Conservation (phyloP, 2,888 invertebrate species). For the Synanthedon vespiformis region DNA sequence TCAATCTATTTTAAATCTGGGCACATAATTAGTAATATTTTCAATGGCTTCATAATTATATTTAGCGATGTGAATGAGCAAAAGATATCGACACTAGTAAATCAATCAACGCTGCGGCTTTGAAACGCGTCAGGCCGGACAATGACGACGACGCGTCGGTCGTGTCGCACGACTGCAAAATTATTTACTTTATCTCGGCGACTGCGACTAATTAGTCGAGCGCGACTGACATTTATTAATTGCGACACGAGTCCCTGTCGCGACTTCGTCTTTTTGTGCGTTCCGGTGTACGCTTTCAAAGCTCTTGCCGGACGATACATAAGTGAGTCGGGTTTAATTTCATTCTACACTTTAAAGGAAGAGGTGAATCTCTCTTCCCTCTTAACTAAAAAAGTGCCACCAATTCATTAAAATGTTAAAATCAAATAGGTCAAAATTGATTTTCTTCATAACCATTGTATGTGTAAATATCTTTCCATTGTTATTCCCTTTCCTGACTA, state of each 20-base stretch:
- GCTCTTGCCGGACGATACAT: slow-evolving; percentile 9
- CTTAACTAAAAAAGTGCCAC: not conserved
- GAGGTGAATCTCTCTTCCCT: slow-evolving; percentile 13
- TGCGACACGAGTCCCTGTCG: slow-evolving; percentile 54
- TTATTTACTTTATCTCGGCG: slow-evolving; percentile 42
- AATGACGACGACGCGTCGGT: slow-evolving; percentile 3
- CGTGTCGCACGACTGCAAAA: slow-evolving; percentile 18
- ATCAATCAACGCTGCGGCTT: not conserved
- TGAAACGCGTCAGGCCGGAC: slow-evolving; percentile 21
- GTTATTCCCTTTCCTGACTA: too few species aligned
- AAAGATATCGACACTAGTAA: too few species aligned
- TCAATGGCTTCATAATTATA: too few species aligned
- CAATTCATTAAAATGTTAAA: too few species aligned
- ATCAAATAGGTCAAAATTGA: too few species aligned
- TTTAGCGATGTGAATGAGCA: too few species aligned
- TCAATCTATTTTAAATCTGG: too few species aligned
- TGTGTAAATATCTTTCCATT: too few species aligned
- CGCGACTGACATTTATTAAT: slow-evolving; percentile 63
- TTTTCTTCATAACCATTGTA: too few species aligned
- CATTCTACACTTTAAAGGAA: slow-evolving; percentile 16
- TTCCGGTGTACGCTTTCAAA: slow-evolving; percentile 45
- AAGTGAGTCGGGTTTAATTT: not conserved
- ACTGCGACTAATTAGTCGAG: slow-evolving; percentile 61
- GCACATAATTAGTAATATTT: too few species aligned
- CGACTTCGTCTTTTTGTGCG: slow-evolving; percentile 26